These are phyloP conservation scores for Monopterus albus DNA, from an alignment of 2,113 vertebrate genomes.

Conservation along the genomic window DNA sequence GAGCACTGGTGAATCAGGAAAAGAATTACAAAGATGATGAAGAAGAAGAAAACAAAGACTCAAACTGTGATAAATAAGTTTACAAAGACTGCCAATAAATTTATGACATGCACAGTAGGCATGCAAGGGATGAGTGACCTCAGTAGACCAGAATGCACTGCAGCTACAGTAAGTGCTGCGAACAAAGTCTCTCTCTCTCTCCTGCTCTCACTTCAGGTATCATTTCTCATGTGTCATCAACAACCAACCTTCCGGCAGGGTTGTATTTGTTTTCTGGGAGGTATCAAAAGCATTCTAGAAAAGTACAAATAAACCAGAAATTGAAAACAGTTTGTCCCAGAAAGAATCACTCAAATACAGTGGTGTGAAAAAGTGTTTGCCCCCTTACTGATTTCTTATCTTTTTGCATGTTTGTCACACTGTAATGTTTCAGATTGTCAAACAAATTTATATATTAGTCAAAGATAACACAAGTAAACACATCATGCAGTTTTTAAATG, in stretches of 20 bases:
- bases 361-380: no score
- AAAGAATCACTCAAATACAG: slow-evolving; percentile 21
- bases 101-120: not conserved
- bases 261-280: not conserved
- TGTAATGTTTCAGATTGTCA: no score
- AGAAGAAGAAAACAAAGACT: not conserved
- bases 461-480: no score
- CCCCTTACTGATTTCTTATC: no score
- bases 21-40: not conserved
- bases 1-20: no score
- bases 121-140: not conserved
- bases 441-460: no score
- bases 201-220: not conserved
- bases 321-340: not conserved
- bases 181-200: not conserved
- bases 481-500: no score
- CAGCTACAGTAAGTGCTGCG: not conserved
- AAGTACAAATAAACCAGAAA: slow-evolving; percentile 20
- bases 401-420: no score
- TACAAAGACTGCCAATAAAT: no score
- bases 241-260: not conserved
- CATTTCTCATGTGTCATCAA: not conserved
- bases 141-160: not conserved
- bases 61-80: not conserved
- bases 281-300: slow-evolving; percentile 12